These are phyloP conservation scores for Stegodyphus dumicola DNA, from an alignment of 1,140 invertebrate genomes.

Conservation along the genomic window DNA sequence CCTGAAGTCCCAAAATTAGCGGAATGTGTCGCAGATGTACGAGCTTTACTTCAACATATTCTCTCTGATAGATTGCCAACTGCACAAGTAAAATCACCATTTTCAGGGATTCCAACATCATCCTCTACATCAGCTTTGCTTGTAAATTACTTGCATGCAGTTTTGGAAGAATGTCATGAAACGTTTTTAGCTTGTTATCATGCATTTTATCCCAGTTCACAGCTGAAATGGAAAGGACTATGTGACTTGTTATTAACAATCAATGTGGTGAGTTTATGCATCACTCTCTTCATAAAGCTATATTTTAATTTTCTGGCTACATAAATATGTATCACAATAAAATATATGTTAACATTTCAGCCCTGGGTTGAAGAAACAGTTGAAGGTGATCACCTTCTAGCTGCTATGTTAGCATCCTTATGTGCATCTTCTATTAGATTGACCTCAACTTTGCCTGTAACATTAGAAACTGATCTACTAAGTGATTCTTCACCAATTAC, in stretches of 20 bases:
- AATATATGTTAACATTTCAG: conserved; percentile 21
- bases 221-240: conserved; percentile 90
- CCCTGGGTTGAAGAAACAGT: conserved; percentile 60
- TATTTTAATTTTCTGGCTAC: background rate
- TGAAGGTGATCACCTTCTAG: conserved; percentile 77
- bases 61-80: conserved; percentile 79
- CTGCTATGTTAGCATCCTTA: conserved; percentile 83
- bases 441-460: conserved; percentile 81
- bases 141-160: conserved; percentile 68
- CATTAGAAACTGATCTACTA: conserved; percentile 69
- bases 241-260: conserved; percentile 85
- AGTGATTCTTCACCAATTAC: conserved; percentile 37
- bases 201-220: conserved; percentile 94
- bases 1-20: conserved; percentile 73
- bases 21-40: conserved; percentile 86
- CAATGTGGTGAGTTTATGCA: conserved; percentile 75
- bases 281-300: background rate
- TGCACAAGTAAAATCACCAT: conserved; percentile 48
- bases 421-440: conserved; percentile 83
- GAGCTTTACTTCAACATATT: conserved; percentile 84
- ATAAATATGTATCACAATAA: background rate
- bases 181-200: conserved; percentile 94
- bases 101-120: conserved; percentile 63
- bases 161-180: conserved; percentile 89
- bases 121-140: conserved; percentile 59